A percentile compares a stretch with the other conserved stretches of the same genome.
Evolutionary conservation across 2,888 invertebrate species (phyloP).

Genomic region (Aradus depressus): DNA sequence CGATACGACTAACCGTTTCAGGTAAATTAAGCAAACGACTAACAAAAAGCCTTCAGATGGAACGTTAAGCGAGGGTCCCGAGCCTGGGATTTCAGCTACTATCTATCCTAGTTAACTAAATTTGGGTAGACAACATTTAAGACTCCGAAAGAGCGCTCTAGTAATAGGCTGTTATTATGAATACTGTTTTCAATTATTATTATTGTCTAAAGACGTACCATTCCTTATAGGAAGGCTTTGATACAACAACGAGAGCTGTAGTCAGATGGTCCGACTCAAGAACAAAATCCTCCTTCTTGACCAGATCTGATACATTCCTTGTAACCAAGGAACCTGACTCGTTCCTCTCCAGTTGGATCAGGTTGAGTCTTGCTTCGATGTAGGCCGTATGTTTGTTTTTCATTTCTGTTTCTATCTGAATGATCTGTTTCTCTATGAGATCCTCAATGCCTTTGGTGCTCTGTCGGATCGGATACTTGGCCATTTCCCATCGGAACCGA

Average conservation of each 20-base stretch:
- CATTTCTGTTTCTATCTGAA: background rate
- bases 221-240: background rate
- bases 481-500: constrained; percentile 6
- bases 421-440: background rate
- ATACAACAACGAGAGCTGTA: constrained; percentile 10
- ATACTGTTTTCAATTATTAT: no score
- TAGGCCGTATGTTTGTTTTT: background rate
- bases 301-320: constrained; percentile 7
- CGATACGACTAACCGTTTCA: no score
- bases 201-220: no score
- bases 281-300: constrained; percentile 15
- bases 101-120: no score
- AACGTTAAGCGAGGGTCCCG: no score
- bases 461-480: background rate
- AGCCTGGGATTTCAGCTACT: no score
- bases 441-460: background rate
- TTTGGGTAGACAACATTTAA: no score
- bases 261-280: constrained; percentile 8
- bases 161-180: no score
- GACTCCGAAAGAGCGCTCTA: no score
- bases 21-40: no score
- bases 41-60: no score
- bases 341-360: background rate
- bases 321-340: constrained; percentile 2
- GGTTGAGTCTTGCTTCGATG: background rate